A percentile compares a stretch with the other conserved stretches of the same genome.
phyloP scores from a whole-genome alignment of 2,797 vertebrate species.

The Rhynchotus rufescens region DNA sequence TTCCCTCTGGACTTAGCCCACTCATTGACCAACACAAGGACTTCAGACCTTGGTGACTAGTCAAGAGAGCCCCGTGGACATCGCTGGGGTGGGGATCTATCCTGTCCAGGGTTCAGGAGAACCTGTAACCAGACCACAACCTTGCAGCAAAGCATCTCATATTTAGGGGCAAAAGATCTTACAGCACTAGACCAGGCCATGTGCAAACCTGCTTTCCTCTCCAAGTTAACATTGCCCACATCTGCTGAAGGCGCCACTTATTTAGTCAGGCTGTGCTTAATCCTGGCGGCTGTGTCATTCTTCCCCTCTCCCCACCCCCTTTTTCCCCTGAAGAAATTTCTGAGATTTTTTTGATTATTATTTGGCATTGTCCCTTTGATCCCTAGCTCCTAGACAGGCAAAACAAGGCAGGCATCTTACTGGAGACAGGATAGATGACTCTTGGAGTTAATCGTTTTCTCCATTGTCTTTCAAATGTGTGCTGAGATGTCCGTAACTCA shows the following conservation, averaged over 20 bases:
- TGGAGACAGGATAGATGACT: constrained; percentile 72
- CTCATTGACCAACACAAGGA: not conserved
- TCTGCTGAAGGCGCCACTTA: not conserved
- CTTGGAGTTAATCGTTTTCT: constrained; percentile 66
- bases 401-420: constrained; percentile 56
- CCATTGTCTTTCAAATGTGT: constrained; percentile 71
- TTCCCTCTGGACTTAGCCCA: not conserved
- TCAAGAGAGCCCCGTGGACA: not conserved
- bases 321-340: constrained; percentile 35
- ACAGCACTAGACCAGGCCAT: not conserved
- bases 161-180: not conserved
- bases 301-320: constrained; percentile 15
- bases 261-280: not conserved
- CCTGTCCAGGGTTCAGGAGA: not conserved
- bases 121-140: not conserved
- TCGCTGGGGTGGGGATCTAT: not conserved
- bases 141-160: not conserved
- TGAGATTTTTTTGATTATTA: not conserved
- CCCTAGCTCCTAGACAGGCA: constrained; percentile 31
- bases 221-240: not conserved
- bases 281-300: not conserved
- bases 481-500: constrained; percentile 47
- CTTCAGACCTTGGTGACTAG: not conserved
- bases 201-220: not conserved
- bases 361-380: constrained; percentile 39